phyloP scores from a whole-genome alignment of 2,797 vertebrate genomes.

The Enteromius treurensis region DNA sequence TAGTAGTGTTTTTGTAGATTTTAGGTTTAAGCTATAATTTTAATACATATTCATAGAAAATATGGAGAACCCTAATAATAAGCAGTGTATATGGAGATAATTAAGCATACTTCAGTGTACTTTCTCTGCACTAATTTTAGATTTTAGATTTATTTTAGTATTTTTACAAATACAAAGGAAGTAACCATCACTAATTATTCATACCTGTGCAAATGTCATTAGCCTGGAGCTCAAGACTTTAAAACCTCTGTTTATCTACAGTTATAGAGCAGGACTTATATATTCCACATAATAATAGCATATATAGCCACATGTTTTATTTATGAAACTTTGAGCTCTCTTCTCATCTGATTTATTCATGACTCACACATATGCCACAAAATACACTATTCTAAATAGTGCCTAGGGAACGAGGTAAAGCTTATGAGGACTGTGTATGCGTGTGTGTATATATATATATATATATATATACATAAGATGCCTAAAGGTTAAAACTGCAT shows the following conservation, averaged over 20 bases:
- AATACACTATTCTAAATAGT: slow-evolving; percentile 18
- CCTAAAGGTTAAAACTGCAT: slow-evolving; percentile 37
- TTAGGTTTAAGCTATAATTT: not conserved
- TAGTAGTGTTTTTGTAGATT: not conserved
- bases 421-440: not conserved
- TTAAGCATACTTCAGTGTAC: not conserved
- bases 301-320: slow-evolving; percentile 33
- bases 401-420: not conserved
- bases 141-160: not conserved
- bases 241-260: slow-evolving; percentile 12
- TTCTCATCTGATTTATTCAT: slow-evolving; percentile 32
- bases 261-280: not conserved
- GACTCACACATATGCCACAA: slow-evolving; percentile 20
- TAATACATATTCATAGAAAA: not conserved
- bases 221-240: not conserved
- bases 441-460: not conserved
- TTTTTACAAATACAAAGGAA: not conserved
- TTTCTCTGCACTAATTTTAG: not conserved
- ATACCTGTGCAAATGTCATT: not conserved
- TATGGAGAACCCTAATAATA: not conserved
- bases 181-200: not conserved
- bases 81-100: not conserved
- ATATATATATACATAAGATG: slow-evolving; percentile 3
- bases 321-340: slow-evolving; percentile 24
- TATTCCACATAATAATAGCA: slow-evolving; percentile 27